phyloP scores from a whole-genome alignment of 2,888 invertebrate species.

The Frankliniella fusca region DNA sequence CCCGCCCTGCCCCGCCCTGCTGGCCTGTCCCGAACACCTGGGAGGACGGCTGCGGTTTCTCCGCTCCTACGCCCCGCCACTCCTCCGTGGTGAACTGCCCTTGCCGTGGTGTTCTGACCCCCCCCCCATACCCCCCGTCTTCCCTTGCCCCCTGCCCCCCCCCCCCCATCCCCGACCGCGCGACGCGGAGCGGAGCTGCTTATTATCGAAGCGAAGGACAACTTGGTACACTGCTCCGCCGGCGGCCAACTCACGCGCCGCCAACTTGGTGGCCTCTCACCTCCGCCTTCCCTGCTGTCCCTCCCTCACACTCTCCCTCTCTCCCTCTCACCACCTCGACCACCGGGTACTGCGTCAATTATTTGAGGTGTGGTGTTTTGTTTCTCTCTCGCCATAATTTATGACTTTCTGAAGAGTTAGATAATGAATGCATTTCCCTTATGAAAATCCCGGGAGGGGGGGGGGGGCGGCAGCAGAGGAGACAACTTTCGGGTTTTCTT shows the following conservation, averaged over 20 bases:
- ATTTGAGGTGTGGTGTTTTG: no score
- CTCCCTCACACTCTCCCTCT: not conserved
- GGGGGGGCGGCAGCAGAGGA: no score
- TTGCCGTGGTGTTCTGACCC: not conserved
- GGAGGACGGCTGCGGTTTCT: conserved; percentile 15
- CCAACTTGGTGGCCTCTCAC: not conserved
- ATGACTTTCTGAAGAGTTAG: no score
- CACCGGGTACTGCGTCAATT: no score
- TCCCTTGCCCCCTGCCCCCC: not conserved
- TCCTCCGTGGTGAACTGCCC: not conserved
- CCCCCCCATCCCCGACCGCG: not conserved
- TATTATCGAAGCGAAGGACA: conserved; percentile 21
- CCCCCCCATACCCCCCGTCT: not conserved
- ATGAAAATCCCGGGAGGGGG: no score
- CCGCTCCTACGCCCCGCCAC: not conserved
- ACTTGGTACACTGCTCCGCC: conserved; percentile 16
- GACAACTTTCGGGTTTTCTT: no score
- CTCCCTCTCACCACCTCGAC: not conserved
- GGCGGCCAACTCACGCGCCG: not conserved
- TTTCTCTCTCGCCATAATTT: no score
- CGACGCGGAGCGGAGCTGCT: not conserved
- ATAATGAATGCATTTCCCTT: no score
- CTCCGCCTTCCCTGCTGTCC: not conserved
- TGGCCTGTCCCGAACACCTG: conserved; percentile 23
- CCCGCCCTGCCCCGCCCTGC: not conserved